Base-by-base conservation (phyloP, 2,888 invertebrate species). In the Nomada goodeniana region DNA sequence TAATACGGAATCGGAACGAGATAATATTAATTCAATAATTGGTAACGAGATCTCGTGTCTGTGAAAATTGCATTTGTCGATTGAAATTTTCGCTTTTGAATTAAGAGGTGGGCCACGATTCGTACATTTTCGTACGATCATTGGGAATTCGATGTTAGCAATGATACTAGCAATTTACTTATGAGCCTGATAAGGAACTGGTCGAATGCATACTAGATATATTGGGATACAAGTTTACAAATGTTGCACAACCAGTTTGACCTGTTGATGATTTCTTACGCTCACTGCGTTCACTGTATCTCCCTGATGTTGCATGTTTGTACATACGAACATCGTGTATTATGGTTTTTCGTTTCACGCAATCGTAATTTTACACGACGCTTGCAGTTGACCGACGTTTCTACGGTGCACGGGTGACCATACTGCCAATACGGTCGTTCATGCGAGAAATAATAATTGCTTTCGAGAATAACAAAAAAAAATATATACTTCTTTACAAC, bases 211-310 rank as follows among this genome's bases (percentile, higher is more conserved):
- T 26, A 13, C 55, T 64, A 76, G 44, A 23, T 59, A 47, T 57
- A 76, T 64, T 52, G 44, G 20, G 55, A 69, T 69, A 63, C 57
- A 57, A 70, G 63, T 64, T 63, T 59, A 64, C 67, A 50, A 52
- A 69, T 64, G 68, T 69, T 69, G 64, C 52, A 20, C 44, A 52
- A 79, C 79, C 79, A 76, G 79, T 79, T 79, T 76, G 11, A 26
- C 23, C 29, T 44, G 29, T 29, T 7, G 36, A 36, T 42, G 67
- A 76, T 69, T 69, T 44, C 69, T 76, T 63, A 9, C 44, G 44
- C 23, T 52, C n/a, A 10, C 55, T 70, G 11, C 50, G 23, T 68
- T 68, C 47, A 23, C 11, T 55, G 44, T 59, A 36, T 63, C 77
- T 69, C 64, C 57, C n/a, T 18, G 18, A n/a, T 18, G 26, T 57